A percentile compares a stretch with the other conserved stretches of the same genome.
Conservation (phyloP, 2,888 invertebrate species). For the Habroteleia sp. region DNA sequence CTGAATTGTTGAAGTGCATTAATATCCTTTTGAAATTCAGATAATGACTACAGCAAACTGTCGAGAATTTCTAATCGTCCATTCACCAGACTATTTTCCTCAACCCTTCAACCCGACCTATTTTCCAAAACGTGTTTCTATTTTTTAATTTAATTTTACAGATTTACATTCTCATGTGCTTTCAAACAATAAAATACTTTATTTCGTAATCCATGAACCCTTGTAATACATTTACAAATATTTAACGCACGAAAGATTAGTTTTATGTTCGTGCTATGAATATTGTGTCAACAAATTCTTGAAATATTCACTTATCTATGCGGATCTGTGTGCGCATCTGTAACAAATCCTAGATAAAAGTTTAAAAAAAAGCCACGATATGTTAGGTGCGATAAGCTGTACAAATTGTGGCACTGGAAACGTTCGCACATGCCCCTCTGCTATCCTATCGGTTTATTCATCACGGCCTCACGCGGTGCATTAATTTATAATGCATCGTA, state of each 20-base stretch:
- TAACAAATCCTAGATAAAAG: conserved; percentile 38
- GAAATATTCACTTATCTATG: conserved; percentile 39
- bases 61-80: conserved; percentile 19
- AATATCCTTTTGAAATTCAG: conserved; percentile 39
- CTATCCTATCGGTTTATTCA: conserved; percentile 46
- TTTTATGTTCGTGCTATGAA: conserved; percentile 1
- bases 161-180: too few species aligned
- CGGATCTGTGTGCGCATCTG: conserved; percentile 25
- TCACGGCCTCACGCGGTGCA: conserved; percentile 36
- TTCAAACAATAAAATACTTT: too few species aligned
- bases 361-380: conserved; percentile 29
- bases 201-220: too few species aligned
- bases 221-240: conserved; percentile 2
- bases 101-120: too few species aligned
- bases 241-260: conserved; percentile 4
- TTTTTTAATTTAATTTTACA: too few species aligned
- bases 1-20: conserved; percentile 33
- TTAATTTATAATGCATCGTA: conserved; percentile 57
- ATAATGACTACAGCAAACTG: conserved; percentile 31
- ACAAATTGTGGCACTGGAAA: conserved; percentile 45
- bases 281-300: conserved; percentile 17
- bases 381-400: conserved; percentile 50
- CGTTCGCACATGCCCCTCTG: conserved; percentile 38
- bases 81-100: too few species aligned
- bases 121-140: too few species aligned